A percentile compares a stretch with the other conserved stretches of the same genome.
Evolutionary conservation across 2,888 invertebrate species (phyloP).

Genomic region (Yponomeuta cagnagella): DNA sequence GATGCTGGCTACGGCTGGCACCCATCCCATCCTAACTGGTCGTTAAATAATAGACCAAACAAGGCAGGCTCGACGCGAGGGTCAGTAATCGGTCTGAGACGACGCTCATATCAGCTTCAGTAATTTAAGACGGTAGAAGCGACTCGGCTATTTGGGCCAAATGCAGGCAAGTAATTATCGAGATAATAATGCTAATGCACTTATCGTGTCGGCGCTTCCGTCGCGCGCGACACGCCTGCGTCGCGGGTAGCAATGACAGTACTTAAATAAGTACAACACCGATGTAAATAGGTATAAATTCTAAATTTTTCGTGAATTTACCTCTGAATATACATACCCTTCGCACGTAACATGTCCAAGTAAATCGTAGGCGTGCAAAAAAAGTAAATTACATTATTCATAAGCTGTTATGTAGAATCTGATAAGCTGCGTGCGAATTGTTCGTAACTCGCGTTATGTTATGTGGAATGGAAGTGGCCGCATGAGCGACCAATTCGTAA

Average conservation of each 20-base stretch:
- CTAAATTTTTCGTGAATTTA: background rate
- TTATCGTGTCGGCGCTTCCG: constrained; percentile 73
- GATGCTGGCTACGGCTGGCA: constrained; percentile 32
- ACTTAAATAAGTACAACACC: background rate
- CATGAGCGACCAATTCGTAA: background rate
- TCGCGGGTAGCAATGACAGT: constrained; percentile 12
- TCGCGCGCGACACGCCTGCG: constrained; percentile 29
- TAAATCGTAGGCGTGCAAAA: constrained; percentile 42
- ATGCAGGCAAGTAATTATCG: constrained; percentile 73
- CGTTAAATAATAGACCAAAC: constrained; percentile 64
- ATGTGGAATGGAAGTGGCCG: constrained; percentile 13
- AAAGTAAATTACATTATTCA: constrained; percentile 37
- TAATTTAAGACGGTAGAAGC: constrained; percentile 65
- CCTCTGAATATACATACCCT: background rate
- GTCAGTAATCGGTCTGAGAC: constrained; percentile 41
- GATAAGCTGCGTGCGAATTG: constrained; percentile 33
- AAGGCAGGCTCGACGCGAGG: constrained; percentile 30
- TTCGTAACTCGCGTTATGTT: constrained; percentile 23
- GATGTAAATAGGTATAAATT: background rate
- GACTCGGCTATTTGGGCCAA: constrained; percentile 67
- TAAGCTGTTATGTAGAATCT: constrained; percentile 27
- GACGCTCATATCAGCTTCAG: constrained; percentile 46
- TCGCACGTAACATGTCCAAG: constrained; percentile 19
- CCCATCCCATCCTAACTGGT: constrained; percentile 41
- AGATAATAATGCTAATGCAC: constrained; percentile 76